Evolutionary conservation across 2,113 vertebrate genomes (phyloP).

Genomic region (Halcyon malimbica): DNA sequence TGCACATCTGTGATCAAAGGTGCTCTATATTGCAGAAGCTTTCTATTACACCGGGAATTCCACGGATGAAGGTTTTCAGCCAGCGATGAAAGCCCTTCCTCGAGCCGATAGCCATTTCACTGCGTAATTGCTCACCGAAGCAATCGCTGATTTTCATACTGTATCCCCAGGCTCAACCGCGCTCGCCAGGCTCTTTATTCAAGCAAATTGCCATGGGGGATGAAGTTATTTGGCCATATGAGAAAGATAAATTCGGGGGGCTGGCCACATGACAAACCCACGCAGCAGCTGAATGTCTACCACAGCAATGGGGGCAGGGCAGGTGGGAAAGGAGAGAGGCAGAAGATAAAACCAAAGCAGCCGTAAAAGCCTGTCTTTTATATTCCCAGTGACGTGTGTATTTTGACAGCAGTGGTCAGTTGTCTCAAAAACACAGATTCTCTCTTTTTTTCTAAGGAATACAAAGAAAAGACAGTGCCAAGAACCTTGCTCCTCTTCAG

Average conservation of each 20-base stretch:
- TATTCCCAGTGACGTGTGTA: not conserved
- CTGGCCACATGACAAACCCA: not conserved
- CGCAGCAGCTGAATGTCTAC: not conserved
- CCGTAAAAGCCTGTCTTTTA: not conserved
- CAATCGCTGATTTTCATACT: not conserved
- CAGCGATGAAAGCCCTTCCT: not conserved
- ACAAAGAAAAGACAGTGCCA: not conserved
- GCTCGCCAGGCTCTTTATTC: slow-evolving; percentile 21
- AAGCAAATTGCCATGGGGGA: slow-evolving; percentile 40
- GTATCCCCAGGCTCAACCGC: not conserved
- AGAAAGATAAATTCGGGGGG: slow-evolving; percentile 19
- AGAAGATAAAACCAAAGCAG: not conserved
- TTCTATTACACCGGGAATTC: not conserved
- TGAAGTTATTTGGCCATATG: slow-evolving; percentile 20
- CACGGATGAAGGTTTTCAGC: not conserved
- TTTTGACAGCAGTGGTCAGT: not conserved
- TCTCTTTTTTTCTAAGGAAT: not conserved
- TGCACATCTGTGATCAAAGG: not conserved
- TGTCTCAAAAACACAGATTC: not conserved
- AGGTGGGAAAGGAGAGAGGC: not conserved
- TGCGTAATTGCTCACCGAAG: not conserved
- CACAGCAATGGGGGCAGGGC: not conserved
- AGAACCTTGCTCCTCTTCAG: not conserved
- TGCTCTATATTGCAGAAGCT: not conserved
- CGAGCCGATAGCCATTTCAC: not conserved